phyloP scores from a whole-genome alignment of 2,113 vertebrate species.

The Pipa parva region DNA sequence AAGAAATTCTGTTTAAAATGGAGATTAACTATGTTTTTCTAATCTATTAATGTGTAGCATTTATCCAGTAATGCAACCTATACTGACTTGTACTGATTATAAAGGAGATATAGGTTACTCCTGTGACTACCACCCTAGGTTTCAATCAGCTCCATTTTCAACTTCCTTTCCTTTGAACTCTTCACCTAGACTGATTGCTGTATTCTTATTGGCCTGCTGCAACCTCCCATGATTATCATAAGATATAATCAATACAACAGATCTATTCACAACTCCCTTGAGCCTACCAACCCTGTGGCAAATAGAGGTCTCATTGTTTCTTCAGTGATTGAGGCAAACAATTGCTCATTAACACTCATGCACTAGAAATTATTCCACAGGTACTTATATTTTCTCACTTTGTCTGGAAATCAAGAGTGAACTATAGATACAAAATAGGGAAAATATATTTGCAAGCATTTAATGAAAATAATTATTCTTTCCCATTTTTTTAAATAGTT shows the following conservation, averaged over 20 bases:
- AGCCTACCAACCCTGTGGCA: neutral
- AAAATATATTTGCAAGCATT: no score
- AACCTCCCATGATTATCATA: neutral
- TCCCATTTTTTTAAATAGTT: no score
- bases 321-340: neutral
- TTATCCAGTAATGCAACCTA: neutral
- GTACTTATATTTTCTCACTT: no score
- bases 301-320: neutral
- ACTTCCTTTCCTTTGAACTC: neutral
- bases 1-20: no score
- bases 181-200: neutral
- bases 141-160: neutral
- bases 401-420: no score
- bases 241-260: neutral
- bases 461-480: no score
- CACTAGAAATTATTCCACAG: no score
- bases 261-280: slow-evolving; percentile 1
- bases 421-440: no score
- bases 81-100: neutral
- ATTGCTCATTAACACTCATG: neutral
- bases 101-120: neutral
- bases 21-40: no score
- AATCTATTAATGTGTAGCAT: neutral
- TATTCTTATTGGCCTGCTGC: neutral
- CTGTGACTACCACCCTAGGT: neutral